A percentile compares a stretch with the other conserved stretches of the same genome.
phyloP scores from a whole-genome alignment of 2,888 invertebrate species.

The Ganaspis brasiliensis region DNA sequence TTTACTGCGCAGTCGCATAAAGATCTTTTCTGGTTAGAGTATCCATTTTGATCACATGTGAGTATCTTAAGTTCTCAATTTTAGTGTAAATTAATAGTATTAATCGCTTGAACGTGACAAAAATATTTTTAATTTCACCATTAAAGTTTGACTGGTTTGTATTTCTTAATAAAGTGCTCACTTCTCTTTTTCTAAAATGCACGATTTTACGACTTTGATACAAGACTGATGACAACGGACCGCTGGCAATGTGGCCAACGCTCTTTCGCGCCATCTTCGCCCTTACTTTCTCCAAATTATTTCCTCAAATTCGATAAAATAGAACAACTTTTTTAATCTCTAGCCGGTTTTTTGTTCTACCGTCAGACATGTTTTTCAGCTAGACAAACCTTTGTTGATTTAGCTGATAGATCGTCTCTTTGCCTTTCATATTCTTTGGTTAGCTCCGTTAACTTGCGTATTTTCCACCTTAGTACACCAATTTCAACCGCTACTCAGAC shows the following conservation, averaged over 20 bases:
- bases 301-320: conserved; percentile 33
- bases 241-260: conserved; percentile 72
- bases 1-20: conserved; percentile 87
- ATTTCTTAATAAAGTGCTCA: conserved; percentile 47
- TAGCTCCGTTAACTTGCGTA: conserved; percentile 57
- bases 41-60: conserved; percentile 95
- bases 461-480: conserved; percentile 45
- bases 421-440: conserved; percentile 63
- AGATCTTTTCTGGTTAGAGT: conserved; percentile 90
- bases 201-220: conserved; percentile 34
- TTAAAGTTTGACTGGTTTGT: conserved; percentile 63
- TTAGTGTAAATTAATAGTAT: conserved; percentile 73
- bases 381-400: neutral
- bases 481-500: conserved; percentile 27
- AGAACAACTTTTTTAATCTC: neutral
- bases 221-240: conserved; percentile 68
- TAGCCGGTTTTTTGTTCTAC: conserved; percentile 40
- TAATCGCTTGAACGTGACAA: conserved; percentile 63
- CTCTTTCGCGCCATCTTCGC: conserved; percentile 82
- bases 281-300: conserved; percentile 65
- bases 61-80: conserved; percentile 83
- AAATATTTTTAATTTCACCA: conserved; percentile 64
- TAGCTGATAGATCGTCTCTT: neutral
- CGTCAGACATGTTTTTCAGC: neutral
- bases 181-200: conserved; percentile 46